These are phyloP conservation scores for Ctena decussata DNA, from an alignment of 2,888 invertebrate species.

Conservation along the genomic window DNA sequence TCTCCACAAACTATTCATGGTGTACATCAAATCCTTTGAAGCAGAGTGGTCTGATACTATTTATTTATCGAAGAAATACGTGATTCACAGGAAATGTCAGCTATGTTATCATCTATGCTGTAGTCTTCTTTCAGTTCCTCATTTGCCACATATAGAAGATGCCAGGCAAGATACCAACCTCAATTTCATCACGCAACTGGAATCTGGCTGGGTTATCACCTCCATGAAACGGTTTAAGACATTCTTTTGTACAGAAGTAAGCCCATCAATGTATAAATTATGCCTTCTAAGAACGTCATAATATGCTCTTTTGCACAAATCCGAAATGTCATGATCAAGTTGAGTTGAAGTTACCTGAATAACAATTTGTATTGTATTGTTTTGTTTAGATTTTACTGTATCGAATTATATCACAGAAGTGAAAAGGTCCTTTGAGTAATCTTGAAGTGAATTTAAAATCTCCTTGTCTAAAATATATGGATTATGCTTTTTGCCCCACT, in stretches of 20 bases:
- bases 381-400: slow-evolving; percentile 17
- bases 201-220: slow-evolving; percentile 8
- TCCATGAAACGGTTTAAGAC: background rate
- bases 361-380: slow-evolving; percentile 21
- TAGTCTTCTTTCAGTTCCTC: background rate
- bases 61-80: background rate
- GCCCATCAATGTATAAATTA: slow-evolving; percentile 13
- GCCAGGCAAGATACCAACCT: background rate
- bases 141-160: background rate
- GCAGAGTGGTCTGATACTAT: background rate
- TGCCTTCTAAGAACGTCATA: slow-evolving; percentile 17
- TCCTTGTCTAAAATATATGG: slow-evolving; percentile 29
- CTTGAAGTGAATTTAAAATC: background rate
- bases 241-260: background rate
- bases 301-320: slow-evolving; percentile 8
- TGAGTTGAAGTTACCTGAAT: background rate
- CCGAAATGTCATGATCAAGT: background rate
- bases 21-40: slow-evolving; percentile 23
- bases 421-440: background rate
- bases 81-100: background rate
- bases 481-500: background rate
- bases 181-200: slow-evolving; percentile 19
- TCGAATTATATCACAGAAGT: slow-evolving; percentile 26
- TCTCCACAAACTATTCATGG: slow-evolving; percentile 23
- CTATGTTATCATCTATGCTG: background rate